These are phyloP conservation scores for Cynocephalus volans DNA, from an alignment of 2,113 vertebrate genomes.

Conservation along the genomic window DNA sequence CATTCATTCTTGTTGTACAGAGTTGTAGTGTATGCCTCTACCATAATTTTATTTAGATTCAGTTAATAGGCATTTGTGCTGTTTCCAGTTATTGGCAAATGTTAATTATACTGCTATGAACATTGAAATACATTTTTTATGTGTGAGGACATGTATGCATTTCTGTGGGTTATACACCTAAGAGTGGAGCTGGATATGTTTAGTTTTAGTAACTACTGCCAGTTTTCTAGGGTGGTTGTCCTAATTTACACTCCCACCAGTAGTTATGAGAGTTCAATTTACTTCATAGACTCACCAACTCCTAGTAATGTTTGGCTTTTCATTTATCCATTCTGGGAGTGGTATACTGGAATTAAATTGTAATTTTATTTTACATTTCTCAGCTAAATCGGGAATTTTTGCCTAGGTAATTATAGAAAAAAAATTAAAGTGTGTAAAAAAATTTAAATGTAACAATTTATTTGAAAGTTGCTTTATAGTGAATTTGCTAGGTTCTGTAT, in stretches of 20 bases:
- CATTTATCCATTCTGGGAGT: background rate
- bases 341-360: background rate
- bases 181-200: background rate
- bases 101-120: background rate
- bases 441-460: slow-evolving; percentile 70
- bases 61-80: background rate
- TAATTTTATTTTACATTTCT: slow-evolving; percentile 14
- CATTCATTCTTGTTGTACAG: background rate
- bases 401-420: slow-evolving; percentile 67
- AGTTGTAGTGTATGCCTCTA: background rate
- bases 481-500: slow-evolving; percentile 34
- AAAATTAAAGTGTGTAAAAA: slow-evolving; percentile 62
- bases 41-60: slow-evolving; percentile 22
- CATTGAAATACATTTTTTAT: background rate
- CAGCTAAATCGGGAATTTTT: slow-evolving; percentile 45
- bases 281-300: background rate
- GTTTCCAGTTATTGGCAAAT: background rate
- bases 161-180: background rate
- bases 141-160: background rate
- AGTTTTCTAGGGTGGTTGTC: background rate
- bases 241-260: background rate
- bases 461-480: slow-evolving; percentile 66
- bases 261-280: background rate
- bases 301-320: background rate
- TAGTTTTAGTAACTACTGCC: background rate